phyloP scores from a whole-genome alignment of 1,140 invertebrate genomes.

The Habropoda laboriosa region DNA sequence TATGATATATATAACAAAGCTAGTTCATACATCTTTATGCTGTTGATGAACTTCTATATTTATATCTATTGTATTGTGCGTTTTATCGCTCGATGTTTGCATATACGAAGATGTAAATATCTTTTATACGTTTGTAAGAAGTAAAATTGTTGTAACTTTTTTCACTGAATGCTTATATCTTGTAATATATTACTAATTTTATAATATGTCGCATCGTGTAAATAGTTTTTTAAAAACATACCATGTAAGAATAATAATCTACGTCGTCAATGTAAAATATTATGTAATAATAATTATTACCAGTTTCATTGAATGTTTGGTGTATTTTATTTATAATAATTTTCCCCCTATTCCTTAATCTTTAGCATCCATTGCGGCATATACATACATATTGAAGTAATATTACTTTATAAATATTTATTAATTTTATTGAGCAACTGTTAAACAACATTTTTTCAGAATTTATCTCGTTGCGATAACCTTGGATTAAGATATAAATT shows the following conservation, averaged over 20 bases:
- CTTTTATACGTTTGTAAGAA: not conserved
- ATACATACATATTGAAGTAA: no score
- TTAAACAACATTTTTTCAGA: no score
- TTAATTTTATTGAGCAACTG: no score
- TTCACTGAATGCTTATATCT: not conserved
- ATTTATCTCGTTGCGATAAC: not conserved
- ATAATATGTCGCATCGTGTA: conserved; percentile 2
- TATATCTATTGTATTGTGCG: not conserved
- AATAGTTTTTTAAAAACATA: not conserved
- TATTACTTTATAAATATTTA: no score
- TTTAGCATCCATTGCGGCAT: not conserved
- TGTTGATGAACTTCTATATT: not conserved
- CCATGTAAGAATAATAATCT: not conserved
- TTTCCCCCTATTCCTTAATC: not conserved
- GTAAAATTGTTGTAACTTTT: not conserved
- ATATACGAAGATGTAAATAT: conserved; percentile 21
- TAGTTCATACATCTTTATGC: conserved; percentile 4
- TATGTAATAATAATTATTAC: not conserved
- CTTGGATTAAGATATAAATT: not conserved
- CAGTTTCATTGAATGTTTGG: not conserved
- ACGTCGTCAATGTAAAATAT: conserved; percentile 19
- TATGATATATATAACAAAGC: not conserved
- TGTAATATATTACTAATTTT: conserved; percentile 36
- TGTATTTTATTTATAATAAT: conserved; percentile 3
- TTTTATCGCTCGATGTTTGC: not conserved